A percentile compares a stretch with the other conserved stretches of the same genome.
Conservation (phyloP, 2,888 invertebrate species). For the Microctonus brassicae region DNA sequence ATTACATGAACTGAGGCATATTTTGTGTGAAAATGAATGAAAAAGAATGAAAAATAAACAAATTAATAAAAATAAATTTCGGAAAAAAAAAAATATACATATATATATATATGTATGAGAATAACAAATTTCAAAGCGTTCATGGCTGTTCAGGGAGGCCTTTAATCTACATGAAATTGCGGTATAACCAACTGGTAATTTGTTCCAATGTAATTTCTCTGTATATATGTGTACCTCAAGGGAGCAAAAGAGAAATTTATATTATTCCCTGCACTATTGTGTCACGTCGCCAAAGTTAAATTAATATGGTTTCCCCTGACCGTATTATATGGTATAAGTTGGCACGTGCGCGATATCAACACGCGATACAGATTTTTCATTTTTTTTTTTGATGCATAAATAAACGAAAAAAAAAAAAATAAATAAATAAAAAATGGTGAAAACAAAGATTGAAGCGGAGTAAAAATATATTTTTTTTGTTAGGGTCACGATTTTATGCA, state of each 20-base stretch:
- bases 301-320: constrained; percentile 49
- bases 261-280: constrained; percentile 22
- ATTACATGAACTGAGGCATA: too few relatives aligned
- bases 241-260: not conserved
- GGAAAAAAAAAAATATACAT: too few relatives aligned
- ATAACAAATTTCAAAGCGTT: not conserved
- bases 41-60: not conserved
- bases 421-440: not conserved
- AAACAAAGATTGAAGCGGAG: not conserved
- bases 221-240: not conserved
- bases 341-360: constrained; percentile 27
- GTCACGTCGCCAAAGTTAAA: constrained; percentile 56
- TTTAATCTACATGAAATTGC: constrained; percentile 18
- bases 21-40: not conserved
- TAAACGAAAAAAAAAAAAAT: not conserved
- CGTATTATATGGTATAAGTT: constrained; percentile 3
- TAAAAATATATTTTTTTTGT: not conserved
- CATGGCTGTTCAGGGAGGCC: not conserved
- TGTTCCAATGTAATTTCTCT: constrained; percentile 30
- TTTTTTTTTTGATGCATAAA: too few relatives aligned
- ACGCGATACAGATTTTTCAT: constrained; percentile 23
- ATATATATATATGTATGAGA: not conserved
- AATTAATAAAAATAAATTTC: constrained; percentile 2
- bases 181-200: constrained; percentile 28
- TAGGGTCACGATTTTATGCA: constrained; percentile 37